These are phyloP conservation scores for Xiphorhynchus elegans DNA, from an alignment of 2,113 vertebrate genomes.

Conservation along the genomic window DNA sequence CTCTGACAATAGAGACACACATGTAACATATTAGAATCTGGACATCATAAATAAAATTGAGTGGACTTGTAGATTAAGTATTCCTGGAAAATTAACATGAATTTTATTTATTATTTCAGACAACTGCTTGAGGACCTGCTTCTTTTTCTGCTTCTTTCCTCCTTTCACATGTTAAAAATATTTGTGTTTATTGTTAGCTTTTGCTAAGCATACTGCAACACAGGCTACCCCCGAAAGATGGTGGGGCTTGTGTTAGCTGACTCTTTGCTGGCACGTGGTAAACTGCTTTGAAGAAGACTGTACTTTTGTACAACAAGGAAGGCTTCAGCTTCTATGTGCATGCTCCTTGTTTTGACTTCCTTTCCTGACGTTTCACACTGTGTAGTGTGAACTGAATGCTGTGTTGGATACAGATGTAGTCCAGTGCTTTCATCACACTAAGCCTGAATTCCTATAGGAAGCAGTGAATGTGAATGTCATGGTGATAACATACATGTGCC, in stretches of 20 bases:
- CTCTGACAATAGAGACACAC: rapidly evolving
- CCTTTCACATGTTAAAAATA: neutral
- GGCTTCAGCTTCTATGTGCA: neutral
- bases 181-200: neutral
- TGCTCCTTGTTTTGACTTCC: neutral
- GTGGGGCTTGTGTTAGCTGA: neutral
- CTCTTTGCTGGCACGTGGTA: neutral
- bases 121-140: neutral
- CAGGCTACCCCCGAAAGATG: neutral
- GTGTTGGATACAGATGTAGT: neutral
- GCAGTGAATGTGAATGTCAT: neutral
- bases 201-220: neutral
- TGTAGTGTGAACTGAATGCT: neutral
- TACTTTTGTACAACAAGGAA: neutral
- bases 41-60: neutral
- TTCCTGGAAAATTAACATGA: neutral
- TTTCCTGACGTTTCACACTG: neutral
- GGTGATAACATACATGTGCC: rapidly evolving
- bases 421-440: neutral
- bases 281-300: neutral
- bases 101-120: neutral
- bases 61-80: neutral
- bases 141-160: neutral
- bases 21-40: neutral
- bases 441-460: neutral